Evolutionary conservation across 2,888 invertebrate species (phyloP), one percentile per base, ranked within the genome.

Genomic region (Lochmaea capreae): DNA sequence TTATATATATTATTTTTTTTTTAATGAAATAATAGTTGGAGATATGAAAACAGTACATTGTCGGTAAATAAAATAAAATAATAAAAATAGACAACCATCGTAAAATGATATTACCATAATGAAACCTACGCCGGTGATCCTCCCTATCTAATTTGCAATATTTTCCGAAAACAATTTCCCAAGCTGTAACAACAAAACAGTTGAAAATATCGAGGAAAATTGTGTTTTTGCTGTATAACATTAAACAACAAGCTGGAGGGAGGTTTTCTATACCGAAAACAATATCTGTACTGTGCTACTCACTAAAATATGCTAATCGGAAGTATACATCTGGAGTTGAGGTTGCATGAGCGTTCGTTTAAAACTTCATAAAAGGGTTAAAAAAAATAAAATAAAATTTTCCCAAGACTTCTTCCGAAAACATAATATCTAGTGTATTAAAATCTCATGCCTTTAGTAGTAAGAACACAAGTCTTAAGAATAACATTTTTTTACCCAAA

Each of bases 181-280:
- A 46, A 73, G 68, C 65, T 73, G 65, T 54, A 69, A 69, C 59
- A 61, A 73, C 69, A 66, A 73, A 69, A 73, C 69, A 65, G 63
- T 69, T 39, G 61, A 61, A 71, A 71, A 71, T 73, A 59, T 58
- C 66, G 61, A 54, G n/a, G 63, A n/a, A 70, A 65, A 70, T 58
- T 46, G 42, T 73, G 73, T 73, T 73, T 73, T 65, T 73, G 69
- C 65, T 69, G 73, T 73, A 69, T 73, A 61, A 61, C 61, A 73
- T 73, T 73, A 73, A 65, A 65, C 69, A 65, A 69, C 58, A 61
- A 42, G 33, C 65, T 62, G 42, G 39, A 42, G 42, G 62, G 42
- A 16, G 62, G 14, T 33, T 39, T 42, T 62, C 70, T 42, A n/a
- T 63, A 58, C 70, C 46, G 65, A 70, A 70, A 70, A 70, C 70